These are phyloP conservation scores for Drosophila pectinifera DNA, from an alignment of 1,140 invertebrate species.

Conservation along the genomic window DNA sequence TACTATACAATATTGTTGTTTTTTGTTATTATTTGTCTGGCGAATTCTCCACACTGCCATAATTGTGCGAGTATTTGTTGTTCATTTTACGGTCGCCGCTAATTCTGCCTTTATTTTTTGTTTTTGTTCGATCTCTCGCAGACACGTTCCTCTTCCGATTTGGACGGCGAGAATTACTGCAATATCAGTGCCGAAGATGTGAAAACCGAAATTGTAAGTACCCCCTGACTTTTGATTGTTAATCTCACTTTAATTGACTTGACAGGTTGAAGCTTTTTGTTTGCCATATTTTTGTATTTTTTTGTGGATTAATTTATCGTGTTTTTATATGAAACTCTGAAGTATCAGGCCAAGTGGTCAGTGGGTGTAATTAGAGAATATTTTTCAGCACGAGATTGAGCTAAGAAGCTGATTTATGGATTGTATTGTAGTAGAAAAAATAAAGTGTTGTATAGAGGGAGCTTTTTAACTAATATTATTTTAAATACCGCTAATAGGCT, in stretches of 20 bases:
- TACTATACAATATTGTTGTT: constrained; percentile 28
- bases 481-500: background rate
- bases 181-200: constrained; percentile 84
- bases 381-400: background rate
- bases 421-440: background rate
- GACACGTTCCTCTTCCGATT: constrained; percentile 79
- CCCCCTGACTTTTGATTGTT: constrained; percentile 18
- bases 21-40: constrained; percentile 72
- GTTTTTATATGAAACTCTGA: constrained; percentile 6
- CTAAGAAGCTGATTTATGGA: background rate
- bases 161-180: constrained; percentile 81
- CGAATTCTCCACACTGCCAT: constrained; percentile 66
- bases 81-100: constrained; percentile 36
- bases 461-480: no score
- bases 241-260: constrained; percentile 58
- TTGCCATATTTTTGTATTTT: background rate
- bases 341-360: constrained; percentile 1
- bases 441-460: background rate
- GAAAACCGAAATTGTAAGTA: constrained; percentile 85
- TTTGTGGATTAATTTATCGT: constrained; percentile 9
- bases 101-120: constrained; percentile 54
- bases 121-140: constrained; percentile 45
- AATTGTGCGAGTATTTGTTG: constrained; percentile 48
- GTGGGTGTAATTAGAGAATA: constrained; percentile 36
- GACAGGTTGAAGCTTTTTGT: constrained; percentile 19